phyloP scores from a whole-genome alignment of 2,113 vertebrate species.

The Campylorhamphus procurvoides region DNA sequence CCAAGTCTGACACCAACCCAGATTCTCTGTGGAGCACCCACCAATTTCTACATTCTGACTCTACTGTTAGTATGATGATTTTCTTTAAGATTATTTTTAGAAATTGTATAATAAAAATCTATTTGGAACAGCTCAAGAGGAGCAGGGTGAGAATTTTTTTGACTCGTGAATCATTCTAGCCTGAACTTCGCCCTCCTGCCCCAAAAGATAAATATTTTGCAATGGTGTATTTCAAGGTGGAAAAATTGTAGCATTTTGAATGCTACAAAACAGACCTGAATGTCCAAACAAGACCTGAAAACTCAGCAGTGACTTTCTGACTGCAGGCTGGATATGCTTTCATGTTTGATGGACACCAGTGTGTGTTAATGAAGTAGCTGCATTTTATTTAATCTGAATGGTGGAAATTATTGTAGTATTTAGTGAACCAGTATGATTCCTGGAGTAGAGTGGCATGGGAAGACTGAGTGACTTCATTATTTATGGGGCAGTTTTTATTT shows the following conservation, averaged over 20 bases:
- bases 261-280: too few relatives aligned
- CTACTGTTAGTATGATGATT: neutral
- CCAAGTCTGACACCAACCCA: neutral
- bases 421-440: neutral
- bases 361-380: neutral
- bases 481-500: slow-evolving; percentile 6
- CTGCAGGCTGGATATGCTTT: neutral
- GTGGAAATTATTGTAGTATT: neutral
- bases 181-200: neutral
- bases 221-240: neutral
- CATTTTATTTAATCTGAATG: neutral
- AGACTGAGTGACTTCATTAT: neutral
- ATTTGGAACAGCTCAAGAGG: neutral
- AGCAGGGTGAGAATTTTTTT: neutral
- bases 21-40: neutral
- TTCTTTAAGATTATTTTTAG: neutral
- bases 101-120: neutral
- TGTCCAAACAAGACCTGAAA: neutral
- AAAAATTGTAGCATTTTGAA: neutral
- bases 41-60: fast-evolving
- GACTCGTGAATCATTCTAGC: neutral
- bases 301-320: neutral
- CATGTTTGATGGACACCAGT: neutral
- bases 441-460: neutral
- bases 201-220: neutral